Base-by-base conservation (phyloP, 1,140 invertebrate species). In the Mycetomoellerius zeteki region DNA sequence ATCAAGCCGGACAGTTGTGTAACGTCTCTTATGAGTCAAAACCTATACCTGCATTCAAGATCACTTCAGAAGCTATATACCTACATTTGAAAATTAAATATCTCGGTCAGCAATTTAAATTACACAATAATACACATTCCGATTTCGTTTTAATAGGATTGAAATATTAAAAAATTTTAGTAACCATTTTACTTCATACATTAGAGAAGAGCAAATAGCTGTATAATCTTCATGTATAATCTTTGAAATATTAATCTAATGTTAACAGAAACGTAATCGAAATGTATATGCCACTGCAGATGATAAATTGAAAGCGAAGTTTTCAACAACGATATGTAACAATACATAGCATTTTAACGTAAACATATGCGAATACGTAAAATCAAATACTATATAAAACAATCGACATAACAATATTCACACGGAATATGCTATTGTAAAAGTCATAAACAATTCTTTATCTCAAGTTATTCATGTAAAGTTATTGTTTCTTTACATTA, bases 131-230 rank as follows among this genome's bases (percentile, higher is more conserved):
- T 77, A 77, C 58, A 73, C 47, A 77, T 77, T 62, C 10, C 19
- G 30, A 75, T 16, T 37, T 62, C 10, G 1, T 27, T 76, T 76
- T 60, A 76, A 76, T 16, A 27, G 30, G 5, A 62, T 62, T 76
- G 2, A 60, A n/a, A 76, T 21, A 2, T 16, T 77, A 47, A 6
- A 77, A 60, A 77, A 60, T 77, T 77, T 16, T 77, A n/a, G 16
- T 60, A 27, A 77, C 4, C 14, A 56, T 54, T 6, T n/a, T 62
- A 62, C 3, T 4, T 50, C 14, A 50, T 50, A 24, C 10, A 2
- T 47, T 56, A 47, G 8, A 72, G 3, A 73, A 73, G 52, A 58
- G 14, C 27, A 58, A 10, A 24, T 1, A 58, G 54, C 14, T 76
- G n/a, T n/a, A 14, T 3, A 30, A 30, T 30, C 30, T 30, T 30